phyloP scores from a whole-genome alignment of 1,140 invertebrate species.

The Philopotamus ludificatus region DNA sequence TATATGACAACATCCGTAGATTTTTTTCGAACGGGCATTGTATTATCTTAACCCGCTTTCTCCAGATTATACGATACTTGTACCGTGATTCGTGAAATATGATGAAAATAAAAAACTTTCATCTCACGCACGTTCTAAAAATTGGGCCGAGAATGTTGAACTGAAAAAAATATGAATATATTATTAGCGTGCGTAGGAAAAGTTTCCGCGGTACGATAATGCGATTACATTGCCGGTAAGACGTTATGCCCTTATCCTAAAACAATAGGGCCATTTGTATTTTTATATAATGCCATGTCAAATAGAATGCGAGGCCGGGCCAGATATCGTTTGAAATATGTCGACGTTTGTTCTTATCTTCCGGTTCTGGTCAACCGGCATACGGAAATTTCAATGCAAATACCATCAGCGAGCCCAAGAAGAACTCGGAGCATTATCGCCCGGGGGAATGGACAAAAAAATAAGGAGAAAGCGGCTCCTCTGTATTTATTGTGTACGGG shows the following conservation, averaged over 20 bases:
- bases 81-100: no score
- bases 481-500: not conserved
- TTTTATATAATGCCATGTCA: not conserved
- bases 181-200: not conserved
- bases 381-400: slow-evolving; percentile 11
- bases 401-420: not conserved
- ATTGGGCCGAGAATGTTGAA: not conserved
- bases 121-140: no score
- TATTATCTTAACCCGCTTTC: no score
- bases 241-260: not conserved
- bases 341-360: slow-evolving; percentile 1
- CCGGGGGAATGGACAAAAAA: slow-evolving; percentile 6
- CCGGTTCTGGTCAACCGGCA: not conserved
- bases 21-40: slow-evolving; percentile 6
- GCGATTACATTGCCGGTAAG: not conserved
- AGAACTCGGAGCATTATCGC: slow-evolving; percentile 2
- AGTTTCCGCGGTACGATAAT: not conserved
- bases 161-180: no score
- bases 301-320: not conserved
- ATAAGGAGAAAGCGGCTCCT: not conserved
- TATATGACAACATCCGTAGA: slow-evolving; percentile 5
- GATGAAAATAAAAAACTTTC: not conserved
- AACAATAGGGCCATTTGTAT: slow-evolving; percentile 5
- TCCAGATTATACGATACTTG: no score
- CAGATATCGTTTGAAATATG: slow-evolving; percentile 10